phyloP scores from a whole-genome alignment of 2,888 invertebrate species.

The Pecten maximus region DNA sequence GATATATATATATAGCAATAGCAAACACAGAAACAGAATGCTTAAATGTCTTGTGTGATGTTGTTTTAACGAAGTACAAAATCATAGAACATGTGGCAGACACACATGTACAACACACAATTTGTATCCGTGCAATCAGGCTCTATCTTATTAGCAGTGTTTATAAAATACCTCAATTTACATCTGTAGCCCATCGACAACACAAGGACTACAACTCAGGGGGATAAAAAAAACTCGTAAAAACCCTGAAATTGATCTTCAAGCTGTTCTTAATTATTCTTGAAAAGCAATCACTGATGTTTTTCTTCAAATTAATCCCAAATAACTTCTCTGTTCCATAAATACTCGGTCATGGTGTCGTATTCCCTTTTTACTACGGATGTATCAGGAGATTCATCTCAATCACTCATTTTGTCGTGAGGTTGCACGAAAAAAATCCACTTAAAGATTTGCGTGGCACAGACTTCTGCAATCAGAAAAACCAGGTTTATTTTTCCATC shows the following conservation, averaged over 20 bases:
- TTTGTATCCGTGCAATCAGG: neutral
- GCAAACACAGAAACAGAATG: no score
- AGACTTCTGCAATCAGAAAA: neutral
- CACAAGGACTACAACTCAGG: neutral
- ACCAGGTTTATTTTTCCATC: neutral
- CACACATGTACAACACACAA: no score
- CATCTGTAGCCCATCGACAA: neutral
- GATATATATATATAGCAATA: no score
- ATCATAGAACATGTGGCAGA: neutral
- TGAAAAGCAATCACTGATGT: neutral
- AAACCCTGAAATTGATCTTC: neutral
- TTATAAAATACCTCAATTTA: neutral
- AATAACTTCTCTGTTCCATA: neutral
- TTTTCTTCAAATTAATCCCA: neutral
- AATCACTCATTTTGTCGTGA: neutral
- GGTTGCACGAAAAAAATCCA: neutral
- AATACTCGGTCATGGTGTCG: neutral
- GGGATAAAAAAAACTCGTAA: neutral
- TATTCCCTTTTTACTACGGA: neutral
- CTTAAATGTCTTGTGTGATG: no score
- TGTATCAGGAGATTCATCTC: neutral
- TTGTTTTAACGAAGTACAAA: neutral
- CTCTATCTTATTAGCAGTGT: neutral
- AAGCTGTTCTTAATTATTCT: neutral
- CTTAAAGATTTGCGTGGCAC: neutral